These are phyloP conservation scores for Hydractinia echinata DNA, from an alignment of 30 jellyfish, hydroid and myxozoan genomes.

Conservation along the genomic window DNA sequence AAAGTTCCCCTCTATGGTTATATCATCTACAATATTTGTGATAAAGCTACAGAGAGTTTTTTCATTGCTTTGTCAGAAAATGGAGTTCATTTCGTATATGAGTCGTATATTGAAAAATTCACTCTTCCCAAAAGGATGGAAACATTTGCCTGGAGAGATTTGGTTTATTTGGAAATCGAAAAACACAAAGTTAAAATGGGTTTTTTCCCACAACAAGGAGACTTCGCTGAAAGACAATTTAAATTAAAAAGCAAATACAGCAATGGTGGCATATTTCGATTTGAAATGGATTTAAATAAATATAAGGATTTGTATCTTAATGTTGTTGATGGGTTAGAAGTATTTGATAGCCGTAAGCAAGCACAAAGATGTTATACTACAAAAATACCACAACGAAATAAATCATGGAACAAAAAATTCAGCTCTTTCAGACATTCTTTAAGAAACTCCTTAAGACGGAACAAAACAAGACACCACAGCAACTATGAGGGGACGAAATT, in stretches of 20 bases:
- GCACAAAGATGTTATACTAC: conserved; percentile 19
- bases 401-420: background rate
- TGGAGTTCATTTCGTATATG: conserved; percentile 28
- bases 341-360: conserved; percentile 2
- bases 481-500: background rate
- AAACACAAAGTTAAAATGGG: conserved; percentile 15
- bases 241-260: conserved; percentile 3
- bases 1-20: conserved; percentile 18
- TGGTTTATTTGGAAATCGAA: conserved; percentile 3
- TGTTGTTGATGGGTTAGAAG: background rate
- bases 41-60: background rate
- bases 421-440: conserved; percentile 1
- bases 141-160: background rate
- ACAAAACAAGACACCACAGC: background rate
- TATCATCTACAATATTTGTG: background rate
- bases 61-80: conserved; percentile 10
- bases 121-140: conserved; percentile 7
- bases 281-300: background rate
- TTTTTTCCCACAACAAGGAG: background rate
- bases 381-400: conserved; percentile 1
- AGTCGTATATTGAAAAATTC: background rate
- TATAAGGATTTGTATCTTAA: conserved; percentile 3
- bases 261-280: background rate
- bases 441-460: background rate
- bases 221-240: background rate